These are phyloP conservation scores for Cylas formicarius DNA, from an alignment of 1,140 invertebrate species.

Conservation along the genomic window DNA sequence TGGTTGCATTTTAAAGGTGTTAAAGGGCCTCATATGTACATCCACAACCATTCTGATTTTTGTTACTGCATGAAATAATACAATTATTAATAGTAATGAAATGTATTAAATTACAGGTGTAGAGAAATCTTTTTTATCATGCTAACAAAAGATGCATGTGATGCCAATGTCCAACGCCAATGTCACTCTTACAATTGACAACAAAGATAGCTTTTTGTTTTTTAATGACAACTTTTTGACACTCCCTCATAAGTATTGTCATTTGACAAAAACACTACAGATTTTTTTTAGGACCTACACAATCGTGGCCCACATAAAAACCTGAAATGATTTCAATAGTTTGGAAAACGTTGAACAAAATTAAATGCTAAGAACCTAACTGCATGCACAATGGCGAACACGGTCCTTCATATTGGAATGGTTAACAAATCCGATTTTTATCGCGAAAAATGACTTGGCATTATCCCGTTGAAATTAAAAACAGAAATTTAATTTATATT, in stretches of 20 bases:
- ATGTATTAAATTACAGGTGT: constrained; percentile 3
- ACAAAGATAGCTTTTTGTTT: constrained; percentile 28
- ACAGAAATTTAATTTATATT: constrained; percentile 19
- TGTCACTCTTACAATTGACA: constrained; percentile 25
- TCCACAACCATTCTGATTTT: constrained; percentile 53
- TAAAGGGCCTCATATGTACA: constrained; percentile 48
- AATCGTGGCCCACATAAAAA: too few relatives aligned
- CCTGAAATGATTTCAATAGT: too few relatives aligned
- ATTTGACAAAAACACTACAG: too few relatives aligned
- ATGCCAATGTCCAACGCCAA: constrained; percentile 31
- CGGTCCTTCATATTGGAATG: constrained; percentile 24
- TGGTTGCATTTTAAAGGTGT: constrained; percentile 54
- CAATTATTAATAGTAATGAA: not conserved
- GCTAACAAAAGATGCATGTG: not conserved
- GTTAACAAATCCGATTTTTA: constrained; percentile 29
- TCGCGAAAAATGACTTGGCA: constrained; percentile 30
- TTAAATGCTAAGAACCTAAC: not conserved
- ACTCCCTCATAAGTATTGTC: constrained; percentile 9
- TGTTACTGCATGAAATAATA: constrained; percentile 14
- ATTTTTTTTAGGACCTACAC: too few relatives aligned
- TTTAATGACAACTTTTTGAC: constrained; percentile 25
- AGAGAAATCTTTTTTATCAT: not conserved
- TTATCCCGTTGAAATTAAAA: constrained; percentile 18
- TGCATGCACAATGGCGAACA: constrained; percentile 27
- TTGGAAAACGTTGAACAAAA: too few relatives aligned